Evolutionary conservation across 2,888 invertebrate species (phyloP).

Genomic region (Sinopyrophorus schimmeli): DNA sequence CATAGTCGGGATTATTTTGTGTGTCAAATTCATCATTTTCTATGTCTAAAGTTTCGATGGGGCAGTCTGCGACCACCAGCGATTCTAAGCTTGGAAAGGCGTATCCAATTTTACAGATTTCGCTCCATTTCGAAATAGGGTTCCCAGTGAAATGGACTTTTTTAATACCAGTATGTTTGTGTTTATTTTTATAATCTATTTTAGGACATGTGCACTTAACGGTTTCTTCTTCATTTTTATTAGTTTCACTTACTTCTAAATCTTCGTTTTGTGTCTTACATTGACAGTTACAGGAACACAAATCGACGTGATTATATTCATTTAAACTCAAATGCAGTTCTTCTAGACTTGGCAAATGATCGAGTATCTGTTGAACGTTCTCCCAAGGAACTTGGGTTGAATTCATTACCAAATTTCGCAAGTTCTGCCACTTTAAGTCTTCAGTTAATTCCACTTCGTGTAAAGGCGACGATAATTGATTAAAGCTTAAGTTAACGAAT

Average conservation of each 20-base stretch:
- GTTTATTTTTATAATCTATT: slow-evolving; percentile 43
- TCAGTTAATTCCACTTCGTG: slow-evolving; percentile 53
- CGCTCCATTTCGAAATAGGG: slow-evolving; percentile 80
- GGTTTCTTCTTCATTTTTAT: slow-evolving; percentile 41
- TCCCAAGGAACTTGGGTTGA: slow-evolving; percentile 87
- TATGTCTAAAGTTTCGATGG: slow-evolving; percentile 63
- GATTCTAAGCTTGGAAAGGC: slow-evolving; percentile 86
- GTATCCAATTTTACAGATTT: slow-evolving; percentile 80
- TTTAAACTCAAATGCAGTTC: slow-evolving; percentile 93
- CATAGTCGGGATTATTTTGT: slow-evolving; percentile 45
- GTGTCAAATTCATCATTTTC: slow-evolving; percentile 35
- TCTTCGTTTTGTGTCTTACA: slow-evolving; percentile 32
- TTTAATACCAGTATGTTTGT: slow-evolving; percentile 68
- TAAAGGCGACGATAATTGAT: slow-evolving; percentile 74
- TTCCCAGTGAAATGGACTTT: slow-evolving; percentile 88
- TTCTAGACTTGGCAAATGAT: slow-evolving; percentile 77
- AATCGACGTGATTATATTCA: slow-evolving; percentile 76
- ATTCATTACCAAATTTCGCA: slow-evolving; percentile 82
- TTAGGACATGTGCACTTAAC: slow-evolving; percentile 38
- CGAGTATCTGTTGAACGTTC: slow-evolving; percentile 75
- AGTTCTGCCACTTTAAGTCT: slow-evolving; percentile 59
- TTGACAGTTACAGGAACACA: slow-evolving; percentile 56
- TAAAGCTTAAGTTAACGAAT: slow-evolving; percentile 91
- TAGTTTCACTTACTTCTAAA: slow-evolving; percentile 30
- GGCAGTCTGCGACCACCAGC: slow-evolving; percentile 84